Evolutionary conservation across 2,888 invertebrate species (phyloP), one percentile per base, ranked within the genome.

Genomic region (Entomobrya proxima): DNA sequence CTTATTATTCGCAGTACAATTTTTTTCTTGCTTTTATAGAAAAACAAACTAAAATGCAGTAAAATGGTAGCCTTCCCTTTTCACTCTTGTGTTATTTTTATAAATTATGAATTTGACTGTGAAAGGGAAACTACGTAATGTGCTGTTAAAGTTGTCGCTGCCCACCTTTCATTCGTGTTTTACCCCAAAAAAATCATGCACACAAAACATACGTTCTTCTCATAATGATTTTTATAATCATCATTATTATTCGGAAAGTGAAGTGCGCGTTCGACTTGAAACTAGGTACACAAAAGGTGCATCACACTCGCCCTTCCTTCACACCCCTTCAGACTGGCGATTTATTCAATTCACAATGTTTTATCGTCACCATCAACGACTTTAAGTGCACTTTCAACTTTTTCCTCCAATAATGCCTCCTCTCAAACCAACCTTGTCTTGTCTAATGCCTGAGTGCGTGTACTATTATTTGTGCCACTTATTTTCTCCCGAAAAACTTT

Each of bases 401-500:
- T 47, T 13, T 15, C 47, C n/a, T 47, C 47, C 47, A 47, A 47
- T 15, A 47, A 4, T 15, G n/a, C 47, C 47, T 15, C 3, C 5
- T 13, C 13, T 47, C n/a, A 2, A n/a, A 47, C 47, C 47, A 47
- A 47, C 2, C 15, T 13, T 15, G n/a, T 47, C 6, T 11, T 15
- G 15, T 47, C 13, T 15, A 9, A n/a, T n/a, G n/a, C n/a, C n/a
- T n/a, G 47, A 15, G 2, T 55, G 55, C 55, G 55, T 55, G 5
- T 52, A 55, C 24, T 27, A 18, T 55, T 55, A 24, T 15, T 64
- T 35, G 30, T 61, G 15, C 15, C 32, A 32, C 35, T 37, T 35
- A n/a, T 64, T 64, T 35, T 64, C 32, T 32, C 64, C 32, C 3
- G n/a, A 1, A 61, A 32, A 61, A 61, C 61, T 61, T 61, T 61